phyloP scores from a whole-genome alignment of 2,888 invertebrate genomes.

The Agrochola lota region DNA sequence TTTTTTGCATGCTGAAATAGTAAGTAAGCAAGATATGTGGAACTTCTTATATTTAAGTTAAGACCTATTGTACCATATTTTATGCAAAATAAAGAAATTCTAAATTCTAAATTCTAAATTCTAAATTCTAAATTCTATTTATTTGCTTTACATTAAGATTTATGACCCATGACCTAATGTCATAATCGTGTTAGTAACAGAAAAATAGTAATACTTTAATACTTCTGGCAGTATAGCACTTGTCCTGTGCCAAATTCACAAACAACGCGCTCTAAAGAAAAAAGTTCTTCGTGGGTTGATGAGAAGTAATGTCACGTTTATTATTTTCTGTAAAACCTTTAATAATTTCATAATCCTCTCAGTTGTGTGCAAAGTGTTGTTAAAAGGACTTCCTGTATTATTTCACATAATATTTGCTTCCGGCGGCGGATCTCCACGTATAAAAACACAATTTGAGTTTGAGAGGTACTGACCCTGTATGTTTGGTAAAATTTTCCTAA shows the following conservation, averaged over 20 bases:
- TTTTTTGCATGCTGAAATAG: too few species aligned
- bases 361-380: constrained; percentile 25
- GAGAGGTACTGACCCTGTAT: constrained; percentile 37
- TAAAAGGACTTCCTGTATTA: background rate
- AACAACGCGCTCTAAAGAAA: constrained; percentile 34
- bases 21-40: too few species aligned
- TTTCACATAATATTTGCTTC: constrained; percentile 1
- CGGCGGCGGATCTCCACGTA: constrained; percentile 9
- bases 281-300: constrained; percentile 46
- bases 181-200: background rate
- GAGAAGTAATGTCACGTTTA: constrained; percentile 62
- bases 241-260: constrained; percentile 43
- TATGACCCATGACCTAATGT: background rate
- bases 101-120: too few species aligned
- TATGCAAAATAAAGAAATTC: too few species aligned
- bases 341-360: background rate
- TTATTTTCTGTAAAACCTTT: constrained; percentile 39
- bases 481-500: constrained; percentile 36
- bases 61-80: too few species aligned
- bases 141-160: too few species aligned
- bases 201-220: background rate
- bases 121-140: too few species aligned
- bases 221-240: constrained; percentile 29
- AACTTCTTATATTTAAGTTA: too few species aligned
- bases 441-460: constrained; percentile 27